phyloP scores from a whole-genome alignment of 2,797 vertebrate genomes.

The Trematomus bernacchii region DNA sequence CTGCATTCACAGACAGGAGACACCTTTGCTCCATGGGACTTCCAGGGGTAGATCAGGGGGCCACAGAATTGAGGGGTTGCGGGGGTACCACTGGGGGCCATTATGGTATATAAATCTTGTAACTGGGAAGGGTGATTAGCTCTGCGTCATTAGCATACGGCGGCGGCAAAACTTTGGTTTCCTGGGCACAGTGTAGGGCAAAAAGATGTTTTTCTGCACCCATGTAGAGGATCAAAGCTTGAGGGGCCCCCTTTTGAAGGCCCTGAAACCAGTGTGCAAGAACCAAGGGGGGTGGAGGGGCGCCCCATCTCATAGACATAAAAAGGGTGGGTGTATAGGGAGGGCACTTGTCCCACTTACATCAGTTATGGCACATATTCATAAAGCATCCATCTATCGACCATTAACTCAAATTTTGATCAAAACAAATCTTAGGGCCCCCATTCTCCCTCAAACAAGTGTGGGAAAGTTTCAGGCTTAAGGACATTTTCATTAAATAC shows the following conservation, averaged over 20 bases:
- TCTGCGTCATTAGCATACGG: conserved; percentile 83
- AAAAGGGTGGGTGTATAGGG: conserved; percentile 77
- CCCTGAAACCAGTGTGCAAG: conserved; percentile 90
- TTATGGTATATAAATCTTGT: conserved; percentile 81
- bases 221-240: conserved; percentile 95
- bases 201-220: conserved; percentile 88
- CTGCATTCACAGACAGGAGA: conserved; percentile 81
- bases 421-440: conserved; percentile 74
- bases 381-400: conserved; percentile 73
- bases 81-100: conserved; percentile 61
- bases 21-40: conserved; percentile 73
- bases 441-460: conserved; percentile 53
- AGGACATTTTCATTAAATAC: conserved; percentile 71
- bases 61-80: conserved; percentile 57
- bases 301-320: conserved; percentile 86
- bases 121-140: conserved; percentile 83
- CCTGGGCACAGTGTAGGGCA: conserved; percentile 85
- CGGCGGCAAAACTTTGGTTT: conserved; percentile 84
- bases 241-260: conserved; percentile 96
- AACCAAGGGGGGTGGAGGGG: conserved; percentile 81
- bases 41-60: conserved; percentile 71
- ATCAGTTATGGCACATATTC: conserved; percentile 82
- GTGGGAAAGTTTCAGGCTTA: conserved; percentile 80
- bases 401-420: conserved; percentile 74
- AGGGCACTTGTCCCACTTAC: conserved; percentile 79